Percentiles rank a stretch among this genome's conserved stretches.
Evolutionary conservation across 2,888 invertebrate species (phyloP).

Genomic region (Noctua janthina): DNA sequence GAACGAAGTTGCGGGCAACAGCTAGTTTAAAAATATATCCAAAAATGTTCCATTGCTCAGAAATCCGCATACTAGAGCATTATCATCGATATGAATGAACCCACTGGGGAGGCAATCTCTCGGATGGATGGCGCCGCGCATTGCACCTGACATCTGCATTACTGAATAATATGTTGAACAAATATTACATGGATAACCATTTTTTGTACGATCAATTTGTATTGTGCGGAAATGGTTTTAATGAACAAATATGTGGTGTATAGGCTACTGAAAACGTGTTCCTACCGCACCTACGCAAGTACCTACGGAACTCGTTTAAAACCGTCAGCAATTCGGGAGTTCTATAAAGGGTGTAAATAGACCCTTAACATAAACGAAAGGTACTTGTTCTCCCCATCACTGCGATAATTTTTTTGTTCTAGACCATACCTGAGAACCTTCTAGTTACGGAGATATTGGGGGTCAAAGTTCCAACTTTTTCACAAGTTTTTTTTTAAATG

Average conservation of each 20-base stretch:
- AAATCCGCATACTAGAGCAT: conserved; percentile 37
- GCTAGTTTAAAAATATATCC: not conserved
- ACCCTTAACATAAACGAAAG: no score
- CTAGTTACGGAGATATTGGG: no score
- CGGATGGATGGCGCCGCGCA: conserved; percentile 60
- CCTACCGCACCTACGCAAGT: not conserved
- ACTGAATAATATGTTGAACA: conserved; percentile 61
- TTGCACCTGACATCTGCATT: conserved; percentile 74
- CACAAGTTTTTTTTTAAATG: no score
- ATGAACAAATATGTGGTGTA: not conserved
- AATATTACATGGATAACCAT: conserved; percentile 52
- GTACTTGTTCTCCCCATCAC: no score
- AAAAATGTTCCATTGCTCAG: conserved; percentile 14
- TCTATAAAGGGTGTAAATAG: no score
- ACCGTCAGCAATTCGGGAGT: no score
- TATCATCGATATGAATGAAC: conserved; percentile 62
- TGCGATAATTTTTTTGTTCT: no score
- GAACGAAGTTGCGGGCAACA: no score
- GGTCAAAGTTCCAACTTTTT: no score
- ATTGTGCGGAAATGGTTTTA: conserved; percentile 18
- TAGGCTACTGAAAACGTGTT: not conserved
- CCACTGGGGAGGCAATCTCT: conserved; percentile 69
- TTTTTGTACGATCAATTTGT: conserved; percentile 40
- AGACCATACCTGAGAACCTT: no score
- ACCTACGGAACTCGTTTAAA: not conserved